phyloP scores from a whole-genome alignment of 2,797 vertebrate species.

The Scleropages formosus region DNA sequence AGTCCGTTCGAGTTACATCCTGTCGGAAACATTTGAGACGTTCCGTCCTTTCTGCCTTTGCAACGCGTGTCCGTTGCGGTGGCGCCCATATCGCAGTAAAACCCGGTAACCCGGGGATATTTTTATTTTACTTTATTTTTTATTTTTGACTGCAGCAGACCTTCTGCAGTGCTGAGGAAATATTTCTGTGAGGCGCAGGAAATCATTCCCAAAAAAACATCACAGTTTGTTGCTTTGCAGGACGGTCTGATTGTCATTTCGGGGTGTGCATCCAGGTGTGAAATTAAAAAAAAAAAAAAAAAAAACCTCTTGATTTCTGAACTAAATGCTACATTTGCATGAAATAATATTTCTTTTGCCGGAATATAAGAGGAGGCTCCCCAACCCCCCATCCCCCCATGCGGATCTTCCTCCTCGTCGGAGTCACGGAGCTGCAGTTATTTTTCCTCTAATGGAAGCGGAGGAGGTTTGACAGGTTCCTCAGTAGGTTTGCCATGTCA shows the following conservation, averaged over 20 bases:
- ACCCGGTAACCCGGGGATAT: too few relatives aligned
- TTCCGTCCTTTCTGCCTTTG: too few relatives aligned
- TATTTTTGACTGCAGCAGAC: too few relatives aligned
- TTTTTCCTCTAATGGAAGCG: neutral
- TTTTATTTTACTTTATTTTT: too few relatives aligned
- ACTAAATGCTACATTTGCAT: constrained; percentile 42
- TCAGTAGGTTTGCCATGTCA: neutral
- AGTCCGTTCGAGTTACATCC: too few relatives aligned
- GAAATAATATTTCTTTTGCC: constrained; percentile 33
- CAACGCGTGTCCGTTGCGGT: too few relatives aligned
- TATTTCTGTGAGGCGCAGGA: neutral
- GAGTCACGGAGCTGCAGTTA: neutral
- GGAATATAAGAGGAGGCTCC: constrained; percentile 21
- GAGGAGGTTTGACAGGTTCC: neutral
- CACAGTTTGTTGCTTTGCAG: constrained; percentile 40
- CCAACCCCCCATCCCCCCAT: constrained; percentile 15
- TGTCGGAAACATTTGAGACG: too few relatives aligned
- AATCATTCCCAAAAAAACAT: neutral
- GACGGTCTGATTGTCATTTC: constrained; percentile 58
- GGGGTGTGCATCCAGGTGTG: constrained; percentile 60
- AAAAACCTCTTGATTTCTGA: constrained; percentile 44
- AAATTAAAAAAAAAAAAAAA: constrained; percentile 62
- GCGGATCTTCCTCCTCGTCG: neutral
- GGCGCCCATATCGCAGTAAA: too few relatives aligned
- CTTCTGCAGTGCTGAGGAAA: neutral